Conservation (phyloP, 2,888 invertebrate genomes). For the Asteroscopus sphinx region DNA sequence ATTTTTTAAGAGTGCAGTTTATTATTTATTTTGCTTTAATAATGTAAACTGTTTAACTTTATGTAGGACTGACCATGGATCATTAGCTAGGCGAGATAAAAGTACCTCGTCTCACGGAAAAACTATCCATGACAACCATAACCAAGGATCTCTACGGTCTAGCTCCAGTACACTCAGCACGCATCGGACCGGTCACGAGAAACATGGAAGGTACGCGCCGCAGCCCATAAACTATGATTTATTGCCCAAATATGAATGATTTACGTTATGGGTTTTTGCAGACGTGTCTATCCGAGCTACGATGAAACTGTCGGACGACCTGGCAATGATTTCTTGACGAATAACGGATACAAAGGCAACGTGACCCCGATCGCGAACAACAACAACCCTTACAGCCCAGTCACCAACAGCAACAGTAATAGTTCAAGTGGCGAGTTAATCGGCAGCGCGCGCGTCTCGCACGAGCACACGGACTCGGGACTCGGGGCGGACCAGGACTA, state of each 20-base stretch:
- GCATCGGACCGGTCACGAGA: constrained; percentile 53
- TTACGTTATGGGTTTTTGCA: constrained; percentile 67
- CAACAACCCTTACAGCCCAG: constrained; percentile 87
- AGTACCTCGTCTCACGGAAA: constrained; percentile 77
- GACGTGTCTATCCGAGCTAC: constrained; percentile 83
- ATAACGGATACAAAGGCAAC: constrained; percentile 83
- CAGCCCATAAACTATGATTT: constrained; percentile 46
- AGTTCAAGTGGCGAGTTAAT: constrained; percentile 88
- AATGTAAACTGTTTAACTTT: constrained; percentile 1
- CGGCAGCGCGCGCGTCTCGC: constrained; percentile 90
- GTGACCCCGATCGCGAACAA: constrained; percentile 80
- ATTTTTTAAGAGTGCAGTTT: too few relatives aligned
- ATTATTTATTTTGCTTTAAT: not conserved
- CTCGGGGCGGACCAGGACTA: constrained; percentile 94
- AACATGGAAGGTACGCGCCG: constrained; percentile 54
- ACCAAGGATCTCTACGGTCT: constrained; percentile 90
- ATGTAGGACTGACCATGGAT: constrained; percentile 77
- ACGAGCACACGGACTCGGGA: constrained; percentile 94
- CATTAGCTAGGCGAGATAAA: constrained; percentile 83
- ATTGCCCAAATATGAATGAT: constrained; percentile 55
- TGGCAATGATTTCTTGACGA: constrained; percentile 82
- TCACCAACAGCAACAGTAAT: constrained; percentile 87
- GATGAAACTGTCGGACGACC: constrained; percentile 75
- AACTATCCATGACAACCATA: constrained; percentile 76
- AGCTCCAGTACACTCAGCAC: constrained; percentile 88